These are phyloP conservation scores for Auanema freiburgensis DNA, from an alignment of 2,888 invertebrate species.

Conservation along the genomic window DNA sequence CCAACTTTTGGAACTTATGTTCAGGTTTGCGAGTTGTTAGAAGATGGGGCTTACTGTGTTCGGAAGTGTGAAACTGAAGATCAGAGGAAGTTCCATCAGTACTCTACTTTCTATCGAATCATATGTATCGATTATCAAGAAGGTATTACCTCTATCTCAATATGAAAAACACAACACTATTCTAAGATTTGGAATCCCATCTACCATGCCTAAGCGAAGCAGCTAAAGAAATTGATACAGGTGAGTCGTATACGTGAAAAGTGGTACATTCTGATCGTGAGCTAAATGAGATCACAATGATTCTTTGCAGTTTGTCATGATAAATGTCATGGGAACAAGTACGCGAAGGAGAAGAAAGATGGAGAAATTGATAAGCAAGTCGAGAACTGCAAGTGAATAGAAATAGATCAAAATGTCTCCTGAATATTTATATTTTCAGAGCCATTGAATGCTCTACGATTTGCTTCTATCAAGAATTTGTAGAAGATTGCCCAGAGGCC, in stretches of 20 bases:
- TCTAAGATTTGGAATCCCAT: slow-evolving; percentile 39
- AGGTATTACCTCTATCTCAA: slow-evolving; percentile 20
- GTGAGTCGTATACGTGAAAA: slow-evolving; percentile 3
- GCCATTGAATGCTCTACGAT: slow-evolving; percentile 58
- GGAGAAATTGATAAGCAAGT: too few species aligned
- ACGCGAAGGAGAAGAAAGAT: too few species aligned
- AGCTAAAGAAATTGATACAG: slow-evolving; percentile 32
- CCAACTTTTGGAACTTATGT: slow-evolving; percentile 8
- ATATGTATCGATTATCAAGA: slow-evolving; percentile 48
- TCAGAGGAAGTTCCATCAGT: slow-evolving; percentile 43
- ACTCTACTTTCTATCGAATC: slow-evolving; percentile 45
- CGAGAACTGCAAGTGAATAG: slow-evolving; percentile 22
- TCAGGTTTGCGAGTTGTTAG: slow-evolving; percentile 39
- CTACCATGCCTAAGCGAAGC: slow-evolving; percentile 35
- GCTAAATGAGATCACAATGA: background rate
- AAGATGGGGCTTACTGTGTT: slow-evolving; percentile 37
- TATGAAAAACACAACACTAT: too few species aligned
- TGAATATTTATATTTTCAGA: slow-evolving; percentile 23
- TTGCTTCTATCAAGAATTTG: slow-evolving; percentile 58
- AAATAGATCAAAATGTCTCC: slow-evolving; percentile 25
- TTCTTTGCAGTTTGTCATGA: slow-evolving; percentile 35
- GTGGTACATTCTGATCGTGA: background rate
- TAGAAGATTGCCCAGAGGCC: slow-evolving; percentile 52
- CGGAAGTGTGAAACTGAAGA: slow-evolving; percentile 40
- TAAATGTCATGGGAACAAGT: slow-evolving; percentile 15